Evolutionary conservation across 2,888 invertebrate genomes (phyloP).

Genomic region (Carterocephalus palaemon): DNA sequence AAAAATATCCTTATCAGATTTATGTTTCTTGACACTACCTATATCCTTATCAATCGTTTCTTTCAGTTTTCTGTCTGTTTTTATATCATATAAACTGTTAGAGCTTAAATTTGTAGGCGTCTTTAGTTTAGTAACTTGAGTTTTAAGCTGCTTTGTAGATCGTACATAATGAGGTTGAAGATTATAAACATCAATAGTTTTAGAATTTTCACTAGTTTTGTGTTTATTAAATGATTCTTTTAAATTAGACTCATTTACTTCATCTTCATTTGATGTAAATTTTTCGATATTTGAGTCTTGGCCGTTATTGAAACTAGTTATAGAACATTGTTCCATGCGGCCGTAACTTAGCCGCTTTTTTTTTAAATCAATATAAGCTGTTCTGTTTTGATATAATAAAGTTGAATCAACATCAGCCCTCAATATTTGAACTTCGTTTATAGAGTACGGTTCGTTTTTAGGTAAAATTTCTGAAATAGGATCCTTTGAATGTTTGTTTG

Average conservation of each 20-base stretch:
- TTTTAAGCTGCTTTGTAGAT: constrained; percentile 37
- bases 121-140: no score
- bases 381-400: constrained; percentile 45
- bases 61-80: constrained; percentile 30
- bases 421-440: constrained; percentile 54
- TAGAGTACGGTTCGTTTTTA: constrained; percentile 32
- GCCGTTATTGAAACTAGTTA: constrained; percentile 36
- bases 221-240: constrained; percentile 16
- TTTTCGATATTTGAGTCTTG: constrained; percentile 29
- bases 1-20: constrained; percentile 52
- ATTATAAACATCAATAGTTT: constrained; percentile 49
- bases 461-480: constrained; percentile 27
- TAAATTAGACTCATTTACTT: background rate
- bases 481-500: constrained; percentile 14
- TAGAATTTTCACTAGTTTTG: constrained; percentile 33
- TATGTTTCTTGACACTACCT: constrained; percentile 27
- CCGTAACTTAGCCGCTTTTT: constrained; percentile 46
- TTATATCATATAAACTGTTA: constrained; percentile 31
- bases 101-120: constrained; percentile 30
- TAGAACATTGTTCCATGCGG: constrained; percentile 50
- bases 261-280: constrained; percentile 7
- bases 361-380: constrained; percentile 53
- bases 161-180: constrained; percentile 38
- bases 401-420: constrained; percentile 45
- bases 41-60: constrained; percentile 26